Evolutionary conservation across 2,888 invertebrate species (phyloP), one percentile per base, ranked within the genome.

Genomic region (Drosophila putrida): DNA sequence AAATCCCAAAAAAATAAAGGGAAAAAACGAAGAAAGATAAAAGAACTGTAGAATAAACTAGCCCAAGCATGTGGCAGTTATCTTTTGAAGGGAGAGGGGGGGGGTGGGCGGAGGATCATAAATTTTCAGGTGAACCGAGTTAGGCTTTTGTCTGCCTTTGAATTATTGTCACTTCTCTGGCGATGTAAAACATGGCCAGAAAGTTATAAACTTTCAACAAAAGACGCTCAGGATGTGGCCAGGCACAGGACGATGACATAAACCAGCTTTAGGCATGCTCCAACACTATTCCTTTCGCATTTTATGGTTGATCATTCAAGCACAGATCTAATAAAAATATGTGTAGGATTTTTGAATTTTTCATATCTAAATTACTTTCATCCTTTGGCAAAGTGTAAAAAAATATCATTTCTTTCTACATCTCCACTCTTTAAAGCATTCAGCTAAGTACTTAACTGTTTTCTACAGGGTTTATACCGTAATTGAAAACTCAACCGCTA

Each of bases 81-180:
- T 20, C 9, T n/a, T 13, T 31, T 35, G 20, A 13, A 28, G 53
- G 38, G n/a, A n/a, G n/a, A n/a, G n/a, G n/a, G n/a, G n/a, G n/a
- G n/a, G 59, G 35, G 43, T 13, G 47, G 63, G 50, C 8, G 62
- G 44, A 51, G 28, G 28, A 67, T 46, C 79, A 83, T 87, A 85
- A 89, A 87, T 88, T 83, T 81, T 54, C 75, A 85, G 87, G 72
- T 86, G 84, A 76, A 78, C 60, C 69, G 71, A 50, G 76, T 63
- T 62, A 59, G 71, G 53, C 82, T 72, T 86, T 87, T 86, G 89
- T 86, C 68, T 78, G 68, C 58, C 54, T 73, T 82, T 86, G 89
- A 86, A 87, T 86, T 86, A 86, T 86, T 84, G 80, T 87, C 87
- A 78, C 74, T 75, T 71, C 41, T 64, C 33, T 38, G 58, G 74